Conservation (phyloP, 2,797 vertebrate species). For the Rhadinocentrus ornatus region DNA sequence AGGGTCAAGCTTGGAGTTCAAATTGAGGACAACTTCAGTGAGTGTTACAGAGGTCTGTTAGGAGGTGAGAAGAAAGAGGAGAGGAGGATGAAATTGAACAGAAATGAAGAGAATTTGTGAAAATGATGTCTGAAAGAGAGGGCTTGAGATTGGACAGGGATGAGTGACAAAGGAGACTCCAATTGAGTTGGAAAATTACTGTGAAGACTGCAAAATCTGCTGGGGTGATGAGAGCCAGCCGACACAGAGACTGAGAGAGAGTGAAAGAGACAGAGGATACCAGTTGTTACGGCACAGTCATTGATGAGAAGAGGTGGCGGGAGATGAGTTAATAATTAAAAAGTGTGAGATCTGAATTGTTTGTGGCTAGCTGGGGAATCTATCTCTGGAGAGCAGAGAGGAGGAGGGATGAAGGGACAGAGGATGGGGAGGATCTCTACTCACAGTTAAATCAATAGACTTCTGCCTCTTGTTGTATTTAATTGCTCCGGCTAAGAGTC, state of each 20-base stretch:
- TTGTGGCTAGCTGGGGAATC: conserved; percentile 41
- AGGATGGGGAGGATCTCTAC: conserved; percentile 45
- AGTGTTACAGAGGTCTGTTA: conserved; percentile 8
- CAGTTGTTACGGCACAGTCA: conserved; percentile 21
- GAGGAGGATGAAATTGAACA: neutral
- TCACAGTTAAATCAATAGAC: conserved; percentile 70
- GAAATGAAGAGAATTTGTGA: conserved; percentile 36
- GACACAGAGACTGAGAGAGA: neutral
- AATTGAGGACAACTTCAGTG: conserved; percentile 41
- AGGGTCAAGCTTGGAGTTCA: conserved; percentile 54
- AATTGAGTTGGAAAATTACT: conserved; percentile 45
- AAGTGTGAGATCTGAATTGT: conserved; percentile 65
- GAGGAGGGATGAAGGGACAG: conserved; percentile 8
- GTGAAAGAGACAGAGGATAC: conserved; percentile 8
- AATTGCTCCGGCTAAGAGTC: conserved; percentile 63
- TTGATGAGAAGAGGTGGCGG: conserved; percentile 11
- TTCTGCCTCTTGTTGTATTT: conserved; percentile 56
- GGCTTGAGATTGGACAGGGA: neutral
- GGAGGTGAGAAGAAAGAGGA: conserved; percentile 18
- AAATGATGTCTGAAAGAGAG: conserved; percentile 26
- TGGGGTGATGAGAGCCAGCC: neutral
- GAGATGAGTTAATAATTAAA: conserved; percentile 68
- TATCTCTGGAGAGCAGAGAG: conserved; percentile 49
- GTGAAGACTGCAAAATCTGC: conserved; percentile 19
- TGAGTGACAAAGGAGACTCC: conserved; percentile 37